Evolutionary conservation across 2,113 vertebrate genomes (phyloP), one percentile per base, ranked within the genome.

Genomic region (Polyodon spathula): DNA sequence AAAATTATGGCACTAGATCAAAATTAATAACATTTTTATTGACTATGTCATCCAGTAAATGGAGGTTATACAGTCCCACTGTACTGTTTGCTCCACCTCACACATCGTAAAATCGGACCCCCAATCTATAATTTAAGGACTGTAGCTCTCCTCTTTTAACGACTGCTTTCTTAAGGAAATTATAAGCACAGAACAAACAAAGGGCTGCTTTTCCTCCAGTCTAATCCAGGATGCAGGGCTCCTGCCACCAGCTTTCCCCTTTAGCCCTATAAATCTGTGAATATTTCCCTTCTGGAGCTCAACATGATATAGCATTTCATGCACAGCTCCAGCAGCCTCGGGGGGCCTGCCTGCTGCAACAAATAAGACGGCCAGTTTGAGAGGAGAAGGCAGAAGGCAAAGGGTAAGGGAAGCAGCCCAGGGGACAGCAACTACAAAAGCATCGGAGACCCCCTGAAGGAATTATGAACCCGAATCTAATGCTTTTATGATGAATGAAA

Each of bases 301-400:
- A 0, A 4, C 67, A 69, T 74, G 54, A 67, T 78, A 76, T 78
- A 71, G 11, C 68, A 60, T 77, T 80, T 71, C 73, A 50, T 77
- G 64, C 57, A 67, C 67, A 72, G 39, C 65, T 76, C 59, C 54
- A 72, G 14, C 0, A 67, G 59, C 62, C 56, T 0, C 53, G 56
- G 75, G 67, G 63, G 53, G 37, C 41, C 60, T 37, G 27, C 5
- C 10, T 50, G 48, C 40, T 54, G 46, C 46, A 40, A 40, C 46
- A 50, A 16, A 51, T 16, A 15, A 12, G 40, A 16, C 14, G 58
- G 58, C 40, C 14, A 4, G 40, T 60, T 50, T 50, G 37, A 15
- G 1, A 53, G 44, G 38, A 42, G 27, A 17, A 11, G 27, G 15
- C 10, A 44, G 16, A 37, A 14, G 15, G 6, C 15, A 16, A 12